Evolutionary conservation across 1,140 invertebrate species (phyloP).

Genomic region (Brachionus paranguensis): DNA sequence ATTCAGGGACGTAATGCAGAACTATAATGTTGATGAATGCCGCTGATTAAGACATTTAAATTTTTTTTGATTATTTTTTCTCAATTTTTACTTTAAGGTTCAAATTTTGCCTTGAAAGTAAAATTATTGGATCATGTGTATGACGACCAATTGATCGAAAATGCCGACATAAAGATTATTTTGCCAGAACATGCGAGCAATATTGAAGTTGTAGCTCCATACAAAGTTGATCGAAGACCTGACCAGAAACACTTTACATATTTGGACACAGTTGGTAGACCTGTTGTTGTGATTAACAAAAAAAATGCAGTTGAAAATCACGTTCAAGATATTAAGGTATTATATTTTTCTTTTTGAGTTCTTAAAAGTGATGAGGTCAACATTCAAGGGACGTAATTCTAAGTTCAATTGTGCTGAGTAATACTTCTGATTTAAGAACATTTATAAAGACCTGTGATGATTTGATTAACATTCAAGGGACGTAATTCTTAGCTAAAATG

Average conservation of each 20-base stretch:
- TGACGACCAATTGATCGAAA: slow-evolving; percentile 90
- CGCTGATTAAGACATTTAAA: slow-evolving; percentile 14
- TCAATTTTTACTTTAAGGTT: slow-evolving; percentile 49
- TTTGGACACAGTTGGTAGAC: slow-evolving; percentile 84
- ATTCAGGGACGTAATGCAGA: slow-evolving; percentile 28
- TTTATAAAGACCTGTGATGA: not conserved
- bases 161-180: slow-evolving; percentile 81
- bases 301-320: slow-evolving; percentile 89
- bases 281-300: slow-evolving; percentile 77
- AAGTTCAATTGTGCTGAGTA: not conserved
- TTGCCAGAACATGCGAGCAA: slow-evolving; percentile 78
- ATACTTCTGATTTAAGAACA: not conserved
- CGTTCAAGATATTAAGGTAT: slow-evolving; percentile 74
- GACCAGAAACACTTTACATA: slow-evolving; percentile 74
- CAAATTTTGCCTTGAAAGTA: slow-evolving; percentile 71
- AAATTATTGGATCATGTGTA: slow-evolving; percentile 87
- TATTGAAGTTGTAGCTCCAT: slow-evolving; percentile 76
- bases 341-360: too few species aligned
- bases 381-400: slow-evolving; percentile 29
- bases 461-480: slow-evolving; percentile 24
- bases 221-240: slow-evolving; percentile 66
- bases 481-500: slow-evolving; percentile 17
- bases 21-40: slow-evolving; percentile 39
- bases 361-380: not conserved
- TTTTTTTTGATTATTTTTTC: slow-evolving; percentile 47